Conservation (phyloP, 2,888 invertebrate species). For the Disparrhopalites patrizii region DNA sequence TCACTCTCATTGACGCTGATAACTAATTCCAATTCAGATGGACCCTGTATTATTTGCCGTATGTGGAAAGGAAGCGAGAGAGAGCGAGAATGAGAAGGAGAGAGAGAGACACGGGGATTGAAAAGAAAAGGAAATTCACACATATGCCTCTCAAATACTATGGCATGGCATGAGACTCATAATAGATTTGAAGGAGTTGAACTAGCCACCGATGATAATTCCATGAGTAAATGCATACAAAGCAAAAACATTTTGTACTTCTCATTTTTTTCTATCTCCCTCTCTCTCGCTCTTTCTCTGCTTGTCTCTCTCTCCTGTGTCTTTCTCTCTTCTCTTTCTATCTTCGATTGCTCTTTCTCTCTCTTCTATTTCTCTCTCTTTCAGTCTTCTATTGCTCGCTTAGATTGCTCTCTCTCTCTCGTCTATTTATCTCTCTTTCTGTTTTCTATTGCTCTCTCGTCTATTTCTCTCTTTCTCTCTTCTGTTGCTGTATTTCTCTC, state of each 20-base stretch:
- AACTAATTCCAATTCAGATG: not conserved
- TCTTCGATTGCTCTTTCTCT: not conserved
- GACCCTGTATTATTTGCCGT: not conserved
- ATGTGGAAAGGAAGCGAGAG: not conserved
- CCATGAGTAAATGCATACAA: not conserved
- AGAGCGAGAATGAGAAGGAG: not conserved
- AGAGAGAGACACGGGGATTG: not conserved
- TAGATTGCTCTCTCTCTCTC: too few relatives aligned
- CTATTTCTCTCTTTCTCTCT: too few relatives aligned
- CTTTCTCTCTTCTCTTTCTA: not conserved
- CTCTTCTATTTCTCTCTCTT: too few relatives aligned
- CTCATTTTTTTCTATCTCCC: slow-evolving; percentile 3
- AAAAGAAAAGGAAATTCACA: not conserved
- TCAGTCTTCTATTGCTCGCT: too few relatives aligned
- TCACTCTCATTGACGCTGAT: slow-evolving; percentile 21
- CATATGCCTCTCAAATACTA: not conserved
- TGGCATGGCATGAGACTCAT: not conserved
- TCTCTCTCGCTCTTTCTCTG: not conserved
- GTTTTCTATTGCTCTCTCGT: too few relatives aligned
- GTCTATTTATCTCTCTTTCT: too few relatives aligned
- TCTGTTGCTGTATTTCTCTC: too few relatives aligned
- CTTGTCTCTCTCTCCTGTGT: not conserved
- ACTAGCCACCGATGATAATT: not conserved
- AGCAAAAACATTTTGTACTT: not conserved
- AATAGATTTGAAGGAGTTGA: not conserved